Percentiles rank a stretch among this genome's conserved stretches.
Evolutionary conservation across 1,140 invertebrate genomes (phyloP).

Genomic region (Zaprionus inermis): DNA sequence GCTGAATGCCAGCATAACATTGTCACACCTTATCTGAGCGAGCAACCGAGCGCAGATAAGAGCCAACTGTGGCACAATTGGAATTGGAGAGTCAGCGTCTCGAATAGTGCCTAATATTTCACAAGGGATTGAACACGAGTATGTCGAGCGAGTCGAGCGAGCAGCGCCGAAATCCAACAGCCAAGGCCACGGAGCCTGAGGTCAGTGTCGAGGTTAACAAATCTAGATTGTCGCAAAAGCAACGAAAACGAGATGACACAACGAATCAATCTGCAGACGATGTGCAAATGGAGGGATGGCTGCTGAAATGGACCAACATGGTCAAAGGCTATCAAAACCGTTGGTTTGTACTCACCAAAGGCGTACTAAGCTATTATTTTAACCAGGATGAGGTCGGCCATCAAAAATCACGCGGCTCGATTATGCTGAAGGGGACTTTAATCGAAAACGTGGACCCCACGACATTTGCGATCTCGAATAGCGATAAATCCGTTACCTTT

Average conservation of each 20-base stretch:
- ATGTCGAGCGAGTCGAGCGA: conserved; percentile 36
- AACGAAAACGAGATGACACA: neutral
- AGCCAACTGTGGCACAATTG: conserved; percentile 1
- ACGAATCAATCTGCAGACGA: neutral
- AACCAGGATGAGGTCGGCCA: conserved; percentile 96
- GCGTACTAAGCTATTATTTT: conserved; percentile 98
- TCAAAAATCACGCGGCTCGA: conserved; percentile 98
- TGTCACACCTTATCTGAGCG: conserved; percentile 8
- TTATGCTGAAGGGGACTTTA: conserved; percentile 96
- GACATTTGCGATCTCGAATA: conserved; percentile 98
- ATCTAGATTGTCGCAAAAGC: conserved; percentile 21
- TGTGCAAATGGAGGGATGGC: conserved; percentile 97
- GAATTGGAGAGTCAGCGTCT: neutral
- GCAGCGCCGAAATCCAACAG: conserved; percentile 7
- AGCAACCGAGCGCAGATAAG: conserved; percentile 12
- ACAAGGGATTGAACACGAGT: conserved; percentile 20
- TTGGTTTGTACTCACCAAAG: conserved; percentile 99
- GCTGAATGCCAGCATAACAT: conserved; percentile 7
- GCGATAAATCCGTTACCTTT: conserved; percentile 96
- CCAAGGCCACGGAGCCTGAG: neutral
- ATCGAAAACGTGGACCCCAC: conserved; percentile 98
- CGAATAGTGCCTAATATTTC: conserved; percentile 19
- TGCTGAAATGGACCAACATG: conserved; percentile 99
- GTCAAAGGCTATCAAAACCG: conserved; percentile 95
- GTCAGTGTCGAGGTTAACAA: conserved; percentile 6